A percentile compares a stretch with the other conserved stretches of the same genome.
phyloP scores from a whole-genome alignment of 1,140 invertebrate species.

The Drosophila quadrilineata region DNA sequence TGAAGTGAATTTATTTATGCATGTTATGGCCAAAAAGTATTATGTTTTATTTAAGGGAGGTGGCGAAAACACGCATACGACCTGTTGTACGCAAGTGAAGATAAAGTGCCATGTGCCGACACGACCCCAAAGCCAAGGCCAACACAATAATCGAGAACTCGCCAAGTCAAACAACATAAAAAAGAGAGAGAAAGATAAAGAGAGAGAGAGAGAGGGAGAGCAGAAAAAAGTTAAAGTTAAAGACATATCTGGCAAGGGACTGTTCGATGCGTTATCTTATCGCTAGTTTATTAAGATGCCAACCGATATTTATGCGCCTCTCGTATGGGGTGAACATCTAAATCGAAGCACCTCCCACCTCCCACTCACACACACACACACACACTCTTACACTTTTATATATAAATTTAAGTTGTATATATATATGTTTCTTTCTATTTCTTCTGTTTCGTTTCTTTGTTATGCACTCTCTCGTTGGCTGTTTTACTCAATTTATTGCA shows the following conservation, averaged over 20 bases:
- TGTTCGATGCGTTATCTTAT: constrained; percentile 59
- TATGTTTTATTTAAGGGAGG: no score
- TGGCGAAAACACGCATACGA: constrained; percentile 49
- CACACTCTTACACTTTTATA: no score
- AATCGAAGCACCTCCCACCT: no score
- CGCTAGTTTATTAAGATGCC: constrained; percentile 45
- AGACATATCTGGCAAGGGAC: not conserved
- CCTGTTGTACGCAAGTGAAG: constrained; percentile 45
- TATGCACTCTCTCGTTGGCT: not conserved
- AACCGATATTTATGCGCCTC: constrained; percentile 36
- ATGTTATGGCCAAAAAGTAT: constrained; percentile 23
- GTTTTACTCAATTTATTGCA: constrained; percentile 68
- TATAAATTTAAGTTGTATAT: no score
- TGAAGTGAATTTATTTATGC: constrained; percentile 44
- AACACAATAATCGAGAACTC: constrained; percentile 8
- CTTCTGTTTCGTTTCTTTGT: constrained; percentile 1
- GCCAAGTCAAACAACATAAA: constrained; percentile 23
- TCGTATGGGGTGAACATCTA: constrained; percentile 35
- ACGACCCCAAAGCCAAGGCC: not conserved
- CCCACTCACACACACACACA: not conserved
- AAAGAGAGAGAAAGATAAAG: no score
- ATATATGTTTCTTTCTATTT: no score
- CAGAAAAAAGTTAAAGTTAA: constrained; percentile 20
- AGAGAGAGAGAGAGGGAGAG: no score
- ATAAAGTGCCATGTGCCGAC: constrained; percentile 29